Evolutionary conservation across 1,140 invertebrate genomes (phyloP).

Genomic region (Heliconius hewitsoni): DNA sequence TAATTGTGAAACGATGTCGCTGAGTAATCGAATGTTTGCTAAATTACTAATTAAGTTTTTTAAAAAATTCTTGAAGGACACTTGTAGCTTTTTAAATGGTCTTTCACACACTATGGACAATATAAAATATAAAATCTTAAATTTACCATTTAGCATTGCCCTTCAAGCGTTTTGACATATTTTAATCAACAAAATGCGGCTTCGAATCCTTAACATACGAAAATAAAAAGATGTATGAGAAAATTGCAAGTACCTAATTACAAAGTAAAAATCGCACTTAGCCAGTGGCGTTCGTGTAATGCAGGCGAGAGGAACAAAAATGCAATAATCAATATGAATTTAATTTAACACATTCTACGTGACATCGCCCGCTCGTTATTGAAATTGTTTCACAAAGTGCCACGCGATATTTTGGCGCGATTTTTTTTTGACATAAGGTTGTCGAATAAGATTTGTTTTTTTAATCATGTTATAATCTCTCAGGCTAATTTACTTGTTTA

Average conservation of each 20-base stretch:
- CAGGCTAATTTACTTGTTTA: neutral
- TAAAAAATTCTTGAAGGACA: neutral
- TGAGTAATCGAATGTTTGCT: neutral
- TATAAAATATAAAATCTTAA: too few species aligned
- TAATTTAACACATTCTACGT: conserved; percentile 34
- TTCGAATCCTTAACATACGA: neutral
- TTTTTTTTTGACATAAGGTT: conserved; percentile 21
- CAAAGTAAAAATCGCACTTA: neutral
- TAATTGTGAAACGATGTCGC: neutral
- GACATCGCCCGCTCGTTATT: conserved; percentile 33
- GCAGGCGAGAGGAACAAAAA: conserved; percentile 17
- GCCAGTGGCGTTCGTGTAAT: neutral
- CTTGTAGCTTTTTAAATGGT: too few species aligned
- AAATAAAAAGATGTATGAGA: neutral
- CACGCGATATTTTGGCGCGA: neutral
- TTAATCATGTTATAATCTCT: neutral
- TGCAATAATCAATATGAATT: conserved; percentile 40
- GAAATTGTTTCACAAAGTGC: conserved; percentile 38
- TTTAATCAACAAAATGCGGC: neutral
- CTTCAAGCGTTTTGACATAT: neutral
- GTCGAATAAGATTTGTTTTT: neutral
- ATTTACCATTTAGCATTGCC: too few species aligned
- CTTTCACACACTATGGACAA: too few species aligned
- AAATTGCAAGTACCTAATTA: neutral
- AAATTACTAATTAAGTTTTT: neutral